A percentile compares a stretch with the other conserved stretches of the same genome.
Conservation (phyloP, 2,888 invertebrate species). For the Branchellion lobata region DNA sequence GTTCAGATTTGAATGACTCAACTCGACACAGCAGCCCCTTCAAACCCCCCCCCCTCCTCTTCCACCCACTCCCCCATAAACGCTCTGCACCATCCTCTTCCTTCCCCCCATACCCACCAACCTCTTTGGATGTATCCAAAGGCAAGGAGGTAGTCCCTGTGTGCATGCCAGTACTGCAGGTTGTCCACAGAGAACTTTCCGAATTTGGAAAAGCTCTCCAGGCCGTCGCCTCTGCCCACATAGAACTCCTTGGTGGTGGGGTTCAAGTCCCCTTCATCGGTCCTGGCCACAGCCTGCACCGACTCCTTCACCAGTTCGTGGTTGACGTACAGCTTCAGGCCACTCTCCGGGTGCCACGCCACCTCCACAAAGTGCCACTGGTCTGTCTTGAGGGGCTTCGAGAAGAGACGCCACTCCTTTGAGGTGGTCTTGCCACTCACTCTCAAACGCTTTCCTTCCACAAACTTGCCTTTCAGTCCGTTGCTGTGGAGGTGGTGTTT, state of each 20-base stretch:
- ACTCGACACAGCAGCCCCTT: too few relatives aligned
- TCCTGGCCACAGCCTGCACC: background rate
- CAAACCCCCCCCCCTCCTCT: too few relatives aligned
- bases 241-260: slow-evolving; percentile 46
- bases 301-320: slow-evolving; percentile 52
- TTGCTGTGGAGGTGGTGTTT: slow-evolving; percentile 20
- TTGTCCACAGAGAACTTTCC: slow-evolving; percentile 59
- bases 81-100: too few relatives aligned
- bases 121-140: slow-evolving; percentile 59
- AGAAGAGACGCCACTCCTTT: slow-evolving; percentile 46
- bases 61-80: too few relatives aligned
- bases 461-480: slow-evolving; percentile 16
- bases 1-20: too few relatives aligned
- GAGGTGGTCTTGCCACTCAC: slow-evolving; percentile 46
- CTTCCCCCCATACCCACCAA: too few relatives aligned
- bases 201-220: slow-evolving; percentile 37
- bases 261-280: background rate
- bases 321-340: slow-evolving; percentile 56
- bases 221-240: slow-evolving; percentile 49
- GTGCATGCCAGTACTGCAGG: slow-evolving; percentile 58
- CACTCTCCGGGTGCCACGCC: slow-evolving; percentile 57
- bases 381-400: slow-evolving; percentile 48
- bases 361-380: slow-evolving; percentile 60
- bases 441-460: slow-evolving; percentile 52
- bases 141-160: slow-evolving; percentile 58